Evolutionary conservation across 37 sponge, comb jelly and placozoan species (phyloP).

Genomic region (Ephydatia muelleri): DNA sequence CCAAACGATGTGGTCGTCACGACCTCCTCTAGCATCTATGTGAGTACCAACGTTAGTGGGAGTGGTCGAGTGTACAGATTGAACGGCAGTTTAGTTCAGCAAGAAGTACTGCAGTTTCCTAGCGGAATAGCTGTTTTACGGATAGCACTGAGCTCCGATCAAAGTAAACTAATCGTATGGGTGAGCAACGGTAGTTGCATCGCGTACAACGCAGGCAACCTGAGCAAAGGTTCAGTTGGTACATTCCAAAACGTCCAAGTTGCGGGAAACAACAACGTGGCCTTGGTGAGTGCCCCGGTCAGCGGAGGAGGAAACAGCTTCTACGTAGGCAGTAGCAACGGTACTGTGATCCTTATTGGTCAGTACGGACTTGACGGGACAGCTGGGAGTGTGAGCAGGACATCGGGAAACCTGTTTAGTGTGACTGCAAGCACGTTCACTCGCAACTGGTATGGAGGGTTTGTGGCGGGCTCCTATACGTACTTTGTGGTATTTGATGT

Average conservation of each 20-base stretch:
- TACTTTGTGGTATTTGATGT: slow-evolving; percentile 17
- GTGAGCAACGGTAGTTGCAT: not conserved
- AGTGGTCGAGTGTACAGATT: not conserved
- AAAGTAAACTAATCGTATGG: not conserved
- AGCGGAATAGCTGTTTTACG: not conserved
- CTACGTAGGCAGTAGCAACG: slow-evolving; percentile 1
- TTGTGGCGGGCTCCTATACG: not conserved
- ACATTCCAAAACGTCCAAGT: not conserved
- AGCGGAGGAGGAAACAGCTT: not conserved
- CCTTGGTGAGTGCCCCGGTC: not conserved
- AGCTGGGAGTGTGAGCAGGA: not conserved
- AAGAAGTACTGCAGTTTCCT: not conserved
- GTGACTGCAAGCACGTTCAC: slow-evolving; percentile 4
- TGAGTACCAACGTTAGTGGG: too few relatives aligned
- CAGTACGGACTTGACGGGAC: not conserved
- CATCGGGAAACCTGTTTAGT: not conserved
- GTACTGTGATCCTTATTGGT: not conserved
- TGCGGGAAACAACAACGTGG: not conserved
- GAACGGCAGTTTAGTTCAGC: not conserved
- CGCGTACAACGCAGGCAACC: not conserved
- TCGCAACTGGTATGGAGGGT: slow-evolving; percentile 6
- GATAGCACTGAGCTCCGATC: not conserved
- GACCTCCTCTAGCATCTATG: too few relatives aligned
- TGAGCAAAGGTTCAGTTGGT: not conserved
- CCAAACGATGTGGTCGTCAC: too few relatives aligned